These are phyloP conservation scores for Epizoanthus ramosus DNA, from an alignment of 92 coral and sea anemone genomes.

Conservation along the genomic window DNA sequence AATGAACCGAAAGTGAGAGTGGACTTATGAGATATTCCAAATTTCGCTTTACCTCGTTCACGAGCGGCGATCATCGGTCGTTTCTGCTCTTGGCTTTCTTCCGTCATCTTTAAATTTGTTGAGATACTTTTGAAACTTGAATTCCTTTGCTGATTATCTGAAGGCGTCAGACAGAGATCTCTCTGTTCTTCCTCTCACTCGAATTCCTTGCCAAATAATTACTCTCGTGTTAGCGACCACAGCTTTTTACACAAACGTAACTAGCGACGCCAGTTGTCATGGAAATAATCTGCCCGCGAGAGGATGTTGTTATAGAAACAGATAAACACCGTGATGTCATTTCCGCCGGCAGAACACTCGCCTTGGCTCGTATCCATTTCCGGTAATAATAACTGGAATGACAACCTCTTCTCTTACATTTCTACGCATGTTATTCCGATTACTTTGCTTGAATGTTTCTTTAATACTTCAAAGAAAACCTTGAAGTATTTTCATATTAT, in stretches of 20 bases:
- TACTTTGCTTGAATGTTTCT: neutral
- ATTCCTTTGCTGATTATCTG: constrained; percentile 11
- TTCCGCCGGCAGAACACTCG: constrained; percentile 39
- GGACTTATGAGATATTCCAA: neutral
- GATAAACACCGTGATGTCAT: constrained; percentile 46
- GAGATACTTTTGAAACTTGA: neutral
- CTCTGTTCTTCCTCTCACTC: constrained; percentile 9
- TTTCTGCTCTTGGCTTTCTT: constrained; percentile 60
- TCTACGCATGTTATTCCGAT: neutral
- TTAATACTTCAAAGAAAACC: neutral
- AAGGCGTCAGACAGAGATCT: neutral
- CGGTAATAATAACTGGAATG: constrained; percentile 2
- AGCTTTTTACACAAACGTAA: constrained; percentile 54
- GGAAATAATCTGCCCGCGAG: constrained; percentile 50
- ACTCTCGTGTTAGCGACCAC: constrained; percentile 27
- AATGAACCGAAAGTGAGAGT: neutral
- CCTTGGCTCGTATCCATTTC: neutral
- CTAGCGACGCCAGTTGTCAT: constrained; percentile 68
- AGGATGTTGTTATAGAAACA: constrained; percentile 52
- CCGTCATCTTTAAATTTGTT: constrained; percentile 45
- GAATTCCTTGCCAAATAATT: constrained; percentile 24
- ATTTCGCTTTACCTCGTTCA: constrained; percentile 67
- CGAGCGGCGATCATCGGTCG: constrained; percentile 77
- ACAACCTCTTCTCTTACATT: neutral
- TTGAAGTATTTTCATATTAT: neutral